phyloP scores from a whole-genome alignment of 2,113 vertebrate species.

The Petroica traversi region DNA sequence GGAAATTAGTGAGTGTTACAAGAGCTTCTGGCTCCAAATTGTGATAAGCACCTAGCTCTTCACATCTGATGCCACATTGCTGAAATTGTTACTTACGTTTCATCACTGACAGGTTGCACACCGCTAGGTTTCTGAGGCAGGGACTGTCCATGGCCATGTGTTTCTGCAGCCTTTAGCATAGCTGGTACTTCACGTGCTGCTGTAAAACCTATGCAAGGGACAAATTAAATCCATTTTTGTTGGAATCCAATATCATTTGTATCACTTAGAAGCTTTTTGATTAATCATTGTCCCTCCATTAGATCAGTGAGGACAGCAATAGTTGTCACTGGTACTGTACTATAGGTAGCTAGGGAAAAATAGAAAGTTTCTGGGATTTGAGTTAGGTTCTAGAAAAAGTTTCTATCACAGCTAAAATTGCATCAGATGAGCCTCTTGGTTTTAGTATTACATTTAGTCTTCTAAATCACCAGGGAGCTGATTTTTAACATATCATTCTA shows the following conservation, averaged over 20 bases:
- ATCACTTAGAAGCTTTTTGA: not conserved
- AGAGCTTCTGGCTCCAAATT: not conserved
- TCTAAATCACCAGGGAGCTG: not conserved
- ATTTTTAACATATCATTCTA: not conserved
- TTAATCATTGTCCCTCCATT: not conserved
- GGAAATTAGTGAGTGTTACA: not conserved
- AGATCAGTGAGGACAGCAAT: not conserved
- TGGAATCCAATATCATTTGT: not conserved
- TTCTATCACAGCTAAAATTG: not conserved
- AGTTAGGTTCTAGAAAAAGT: not conserved
- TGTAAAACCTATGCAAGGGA: not conserved
- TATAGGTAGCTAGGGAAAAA: not conserved
- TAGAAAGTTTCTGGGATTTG: not conserved
- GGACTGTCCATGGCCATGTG: not conserved
- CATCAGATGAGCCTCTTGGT: not conserved
- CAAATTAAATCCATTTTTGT: not conserved
- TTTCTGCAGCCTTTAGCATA: not conserved
- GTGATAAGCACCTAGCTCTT: not conserved
- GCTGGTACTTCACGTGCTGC: not conserved
- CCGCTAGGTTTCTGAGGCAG: not conserved
- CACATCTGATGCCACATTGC: not conserved
- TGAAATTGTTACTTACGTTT: not conserved
- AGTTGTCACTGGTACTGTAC: not conserved
- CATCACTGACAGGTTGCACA: not conserved
- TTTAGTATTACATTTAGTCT: not conserved